Conservation (phyloP, 2,888 invertebrate genomes). For the Sinopyrophorus schimmeli region DNA sequence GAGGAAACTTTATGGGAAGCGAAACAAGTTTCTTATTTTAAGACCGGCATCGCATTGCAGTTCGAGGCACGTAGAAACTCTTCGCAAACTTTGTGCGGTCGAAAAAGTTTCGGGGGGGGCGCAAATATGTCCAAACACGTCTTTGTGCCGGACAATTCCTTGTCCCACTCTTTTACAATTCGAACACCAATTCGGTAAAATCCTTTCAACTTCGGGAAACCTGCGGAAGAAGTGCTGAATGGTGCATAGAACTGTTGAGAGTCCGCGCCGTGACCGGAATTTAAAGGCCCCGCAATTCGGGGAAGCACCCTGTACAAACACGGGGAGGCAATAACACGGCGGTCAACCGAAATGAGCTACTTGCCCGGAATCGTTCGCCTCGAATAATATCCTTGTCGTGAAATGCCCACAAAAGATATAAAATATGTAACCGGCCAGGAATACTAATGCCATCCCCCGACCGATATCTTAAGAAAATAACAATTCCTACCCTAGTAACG, state of each 20-base stretch:
- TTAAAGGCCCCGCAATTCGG: slow-evolving; percentile 38
- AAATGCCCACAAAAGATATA: slow-evolving; percentile 53
- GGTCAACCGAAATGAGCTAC: slow-evolving; percentile 53
- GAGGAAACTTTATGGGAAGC: slow-evolving; percentile 33
- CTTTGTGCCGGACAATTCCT: slow-evolving; percentile 43
- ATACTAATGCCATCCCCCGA: slow-evolving; percentile 45
- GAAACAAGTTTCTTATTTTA: slow-evolving; percentile 38
- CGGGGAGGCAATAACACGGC: slow-evolving; percentile 49
- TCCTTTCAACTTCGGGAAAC: slow-evolving; percentile 40
- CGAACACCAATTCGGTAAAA: slow-evolving; percentile 43
- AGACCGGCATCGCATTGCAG: slow-evolving; percentile 34
- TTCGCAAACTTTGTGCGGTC: slow-evolving; percentile 43
- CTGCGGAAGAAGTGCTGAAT: slow-evolving; percentile 47
- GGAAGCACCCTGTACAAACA: slow-evolving; percentile 41
- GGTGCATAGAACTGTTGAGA: slow-evolving; percentile 43
- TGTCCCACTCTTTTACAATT: slow-evolving; percentile 43
- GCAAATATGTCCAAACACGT: slow-evolving; percentile 44
- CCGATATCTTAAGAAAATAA: slow-evolving; percentile 25
- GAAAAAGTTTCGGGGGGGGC: slow-evolving; percentile 45
- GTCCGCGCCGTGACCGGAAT: slow-evolving; percentile 47
- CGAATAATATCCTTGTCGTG: slow-evolving; percentile 52
- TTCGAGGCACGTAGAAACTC: slow-evolving; percentile 42
- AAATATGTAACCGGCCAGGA: slow-evolving; percentile 51
- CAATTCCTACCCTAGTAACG: slow-evolving; percentile 4
- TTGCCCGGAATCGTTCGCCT: slow-evolving; percentile 49